Conservation (phyloP, 2,113 vertebrate genomes). For the Ovis aries region ARS-UI_Ramb_v3.0 NC_056072.1:54478501-54479000, state of each 20-base stretch:
- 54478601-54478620: background rate
- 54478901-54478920: too few relatives aligned
- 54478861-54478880: background rate
- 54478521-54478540: background rate
- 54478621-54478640: background rate
- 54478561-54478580: background rate
- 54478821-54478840: background rate
- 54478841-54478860: background rate
- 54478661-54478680: background rate
- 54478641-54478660: background rate
- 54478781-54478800: background rate
- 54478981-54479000: background rate
- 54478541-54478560: background rate
- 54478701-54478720: background rate
- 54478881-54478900: background rate
- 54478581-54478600: background rate
- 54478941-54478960: background rate
- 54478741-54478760: background rate
- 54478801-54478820: background rate
- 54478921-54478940: background rate
- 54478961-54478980: background rate
- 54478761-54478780: background rate
- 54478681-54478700: background rate
- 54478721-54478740: background rate
- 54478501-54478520: background rate